phyloP scores from a whole-genome alignment of 2,888 invertebrate species.

The Euplagia quadripunctaria region DNA sequence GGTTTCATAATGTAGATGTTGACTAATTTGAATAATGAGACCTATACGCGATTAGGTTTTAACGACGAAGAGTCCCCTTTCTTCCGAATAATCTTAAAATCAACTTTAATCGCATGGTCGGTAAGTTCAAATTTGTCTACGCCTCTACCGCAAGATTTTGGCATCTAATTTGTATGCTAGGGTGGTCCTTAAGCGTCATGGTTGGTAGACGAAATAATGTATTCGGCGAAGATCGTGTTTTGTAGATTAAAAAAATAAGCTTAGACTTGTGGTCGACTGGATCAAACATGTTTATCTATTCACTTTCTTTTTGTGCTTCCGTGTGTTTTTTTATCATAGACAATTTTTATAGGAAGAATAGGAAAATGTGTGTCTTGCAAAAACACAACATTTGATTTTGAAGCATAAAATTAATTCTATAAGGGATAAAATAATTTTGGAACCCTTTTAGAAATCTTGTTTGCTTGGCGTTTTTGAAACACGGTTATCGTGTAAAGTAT shows the following conservation, averaged over 20 bases:
- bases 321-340: neutral
- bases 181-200: slow-evolving; percentile 72
- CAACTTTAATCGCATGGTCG: slow-evolving; percentile 30
- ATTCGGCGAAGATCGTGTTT: slow-evolving; percentile 61
- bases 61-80: slow-evolving; percentile 78
- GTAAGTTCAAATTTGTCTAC: slow-evolving; percentile 44
- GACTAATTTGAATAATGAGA: slow-evolving; percentile 79
- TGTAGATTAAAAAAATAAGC: slow-evolving; percentile 67
- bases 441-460: too few species aligned
- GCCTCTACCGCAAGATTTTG: slow-evolving; percentile 49
- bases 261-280: slow-evolving; percentile 19
- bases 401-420: neutral
- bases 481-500: too few species aligned
- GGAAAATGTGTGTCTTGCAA: neutral
- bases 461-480: too few species aligned
- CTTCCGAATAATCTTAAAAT: slow-evolving; percentile 34
- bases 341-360: neutral
- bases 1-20: slow-evolving; percentile 69
- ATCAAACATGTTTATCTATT: slow-evolving; percentile 20
- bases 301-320: neutral
- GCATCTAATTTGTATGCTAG: slow-evolving; percentile 77
- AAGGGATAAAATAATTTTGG: too few species aligned
- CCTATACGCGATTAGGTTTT: slow-evolving; percentile 81
- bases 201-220: slow-evolving; percentile 76
- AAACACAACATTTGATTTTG: neutral